Base-by-base conservation (phyloP, 1,140 invertebrate genomes). In the Antheraea mylitta region DNA sequence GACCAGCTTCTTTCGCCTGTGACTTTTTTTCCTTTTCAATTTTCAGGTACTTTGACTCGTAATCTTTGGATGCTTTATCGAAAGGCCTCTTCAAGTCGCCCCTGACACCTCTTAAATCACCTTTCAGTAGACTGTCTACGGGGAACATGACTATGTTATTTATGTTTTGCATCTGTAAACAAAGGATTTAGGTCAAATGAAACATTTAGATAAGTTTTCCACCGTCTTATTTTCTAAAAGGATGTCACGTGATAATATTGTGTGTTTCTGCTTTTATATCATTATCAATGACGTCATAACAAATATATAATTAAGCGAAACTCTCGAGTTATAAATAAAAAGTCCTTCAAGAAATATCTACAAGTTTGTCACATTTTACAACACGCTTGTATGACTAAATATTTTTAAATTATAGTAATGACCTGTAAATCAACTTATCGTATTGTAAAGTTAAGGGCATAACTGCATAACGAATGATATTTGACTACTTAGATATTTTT, bases 21-120 rank as follows among this genome's bases (percentile, higher is more conserved):
- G 98, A 97, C 87, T 99, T 99, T 92, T 98, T 99, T 89, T 99
- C 98, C 89, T 99, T 99, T 88, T 99, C 98, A 79, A 99, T 97
- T 93, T 99, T 99, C 74, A 97, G 96, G 94, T 97, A 99, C 93
- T 99, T 99, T 65, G 96, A 95, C 92, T 99, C 98, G 89, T 99
- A 99, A 86, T 99, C 98, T 93, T 99, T 99, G 93, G 97, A 98
- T 4, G 98, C 97, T 92, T 98, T 98, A 80, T 99, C 98, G 92
- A 99, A 99, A 10, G 98, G 98, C 86, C 98, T 95, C 92, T 99
- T 99, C 75, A 99, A 91, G 87, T 99, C 98, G 10, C 98, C 98
- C 92, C 98, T 99, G 0, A 99, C 97, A 67, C 97, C 97, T 76
- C 97, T 94, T 63, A 98, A 93, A 85, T 99, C 98, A 45, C 97